Evolutionary conservation across 1,140 invertebrate genomes (phyloP).

Genomic region (Drosophila virilis): DNA sequence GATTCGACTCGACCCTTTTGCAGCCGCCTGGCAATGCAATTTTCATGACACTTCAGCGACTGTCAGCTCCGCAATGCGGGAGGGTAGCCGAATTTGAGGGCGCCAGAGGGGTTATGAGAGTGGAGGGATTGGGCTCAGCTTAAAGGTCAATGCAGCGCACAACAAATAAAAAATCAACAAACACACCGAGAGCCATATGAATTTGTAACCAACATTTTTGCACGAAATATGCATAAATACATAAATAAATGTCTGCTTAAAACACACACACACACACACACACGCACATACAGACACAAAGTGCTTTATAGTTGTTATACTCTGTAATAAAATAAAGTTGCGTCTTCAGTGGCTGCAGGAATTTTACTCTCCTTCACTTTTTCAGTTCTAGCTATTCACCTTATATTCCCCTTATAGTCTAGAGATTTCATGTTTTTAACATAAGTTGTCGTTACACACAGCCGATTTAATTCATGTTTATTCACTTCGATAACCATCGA

Average conservation of each 20-base stretch:
- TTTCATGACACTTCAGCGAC: constrained; percentile 44
- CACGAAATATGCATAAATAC: constrained; percentile 78
- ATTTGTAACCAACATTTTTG: constrained; percentile 58
- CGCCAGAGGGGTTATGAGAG: background rate
- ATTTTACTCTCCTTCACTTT: no score
- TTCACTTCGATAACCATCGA: no score
- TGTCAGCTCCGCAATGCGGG: constrained; percentile 10
- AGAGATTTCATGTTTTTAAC: no score
- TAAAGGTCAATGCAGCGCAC: constrained; percentile 36
- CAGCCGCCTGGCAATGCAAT: constrained; percentile 21
- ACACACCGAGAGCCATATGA: constrained; percentile 30
- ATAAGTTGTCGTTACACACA: no score
- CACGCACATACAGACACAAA: constrained; percentile 8
- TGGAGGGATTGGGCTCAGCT: background rate
- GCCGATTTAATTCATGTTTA: no score
- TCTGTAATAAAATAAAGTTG: background rate
- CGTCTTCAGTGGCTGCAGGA: no score
- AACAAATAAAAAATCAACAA: constrained; percentile 39
- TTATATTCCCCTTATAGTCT: no score
- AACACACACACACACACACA: constrained; percentile 12
- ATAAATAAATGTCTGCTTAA: constrained; percentile 71
- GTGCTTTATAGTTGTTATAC: constrained; percentile 12
- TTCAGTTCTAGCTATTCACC: no score
- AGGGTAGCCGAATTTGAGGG: background rate
- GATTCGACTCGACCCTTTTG: constrained; percentile 3